These are phyloP conservation scores for Arenicola marina DNA, from an alignment of 2,888 invertebrate species.

Conservation along the genomic window DNA sequence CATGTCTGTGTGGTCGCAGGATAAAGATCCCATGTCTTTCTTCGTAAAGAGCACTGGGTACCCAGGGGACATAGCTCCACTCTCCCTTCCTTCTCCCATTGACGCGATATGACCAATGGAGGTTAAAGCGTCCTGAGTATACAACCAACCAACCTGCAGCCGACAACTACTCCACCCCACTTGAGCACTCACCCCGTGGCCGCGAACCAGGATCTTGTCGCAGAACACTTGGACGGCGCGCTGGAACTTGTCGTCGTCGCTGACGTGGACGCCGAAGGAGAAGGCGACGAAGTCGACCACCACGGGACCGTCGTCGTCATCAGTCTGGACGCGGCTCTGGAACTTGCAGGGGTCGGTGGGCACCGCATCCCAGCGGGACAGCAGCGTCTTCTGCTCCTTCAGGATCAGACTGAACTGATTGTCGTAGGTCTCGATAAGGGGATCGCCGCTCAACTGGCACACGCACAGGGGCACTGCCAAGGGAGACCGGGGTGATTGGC, in stretches of 20 bases:
- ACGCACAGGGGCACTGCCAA: not conserved
- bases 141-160: too few species aligned
- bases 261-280: not conserved
- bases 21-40: too few species aligned
- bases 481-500: too few species aligned
- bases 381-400: constrained; percentile 1
- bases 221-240: not conserved
- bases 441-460: not conserved
- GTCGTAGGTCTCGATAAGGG: not conserved
- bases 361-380: not conserved
- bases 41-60: too few species aligned
- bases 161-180: too few species aligned
- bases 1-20: too few species aligned
- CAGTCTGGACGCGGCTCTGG: not conserved
- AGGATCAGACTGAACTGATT: not conserved
- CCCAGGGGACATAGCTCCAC: too few species aligned
- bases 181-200: too few species aligned
- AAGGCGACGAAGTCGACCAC: not conserved
- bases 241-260: not conserved
- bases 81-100: too few species aligned
- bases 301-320: not conserved
- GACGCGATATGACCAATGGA: too few species aligned
- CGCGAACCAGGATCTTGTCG: too few species aligned
- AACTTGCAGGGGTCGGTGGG: not conserved
- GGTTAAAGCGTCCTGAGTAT: too few species aligned